Base-by-base conservation (phyloP, 2,113 vertebrate genomes). In the Xenopus borealis region DNA sequence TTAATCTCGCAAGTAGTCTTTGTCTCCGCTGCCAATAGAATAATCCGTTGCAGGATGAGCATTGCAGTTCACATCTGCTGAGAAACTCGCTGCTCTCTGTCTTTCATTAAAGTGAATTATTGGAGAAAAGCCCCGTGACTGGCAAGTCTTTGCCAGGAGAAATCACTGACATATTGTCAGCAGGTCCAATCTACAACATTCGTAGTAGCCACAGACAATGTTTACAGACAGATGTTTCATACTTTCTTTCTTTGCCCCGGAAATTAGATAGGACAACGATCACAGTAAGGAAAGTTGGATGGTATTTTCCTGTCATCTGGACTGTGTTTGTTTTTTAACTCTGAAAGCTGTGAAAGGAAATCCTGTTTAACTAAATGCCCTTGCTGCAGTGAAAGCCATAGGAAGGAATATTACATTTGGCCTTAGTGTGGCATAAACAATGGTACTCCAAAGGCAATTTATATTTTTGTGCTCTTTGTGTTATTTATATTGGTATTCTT, bases 61-160 rank as follows among this genome's bases (percentile, higher is more conserved):
- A 86, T 91, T 85, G 80, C 85, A 86, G 88, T 86, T 89, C 88
- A 89, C 86, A 86, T 84, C 85, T 89, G 86, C 90, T 88, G 84
- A 88, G 87, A 90, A 89, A 79, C 80, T 86, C 85, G 84, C 81
- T 80, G 81, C 66, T 83, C 83, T 88, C 88, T 85, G 86, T 88
- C 87, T 91, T 86, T 81, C 81, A 85, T 80, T 87, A 85, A 88
- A 87, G 88, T 83, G 81, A 90, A 83, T 85, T 85, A 83, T 84
- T 80, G 78, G 74, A 76, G 79, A 83, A 82, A 83, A 83, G 82
- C 79, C 77, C 33, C 69, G 83, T 71, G 68, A 64, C 78, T 78
- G 30, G 81, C 44, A 0, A 79, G 76, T 74, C 81, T 81, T 83
- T 81, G 73, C 80, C 83, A 91, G 86, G 88, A 88, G 86, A 87